Base-by-base conservation (phyloP, 2,797 vertebrate species). In the Lacerta agilis region DNA sequence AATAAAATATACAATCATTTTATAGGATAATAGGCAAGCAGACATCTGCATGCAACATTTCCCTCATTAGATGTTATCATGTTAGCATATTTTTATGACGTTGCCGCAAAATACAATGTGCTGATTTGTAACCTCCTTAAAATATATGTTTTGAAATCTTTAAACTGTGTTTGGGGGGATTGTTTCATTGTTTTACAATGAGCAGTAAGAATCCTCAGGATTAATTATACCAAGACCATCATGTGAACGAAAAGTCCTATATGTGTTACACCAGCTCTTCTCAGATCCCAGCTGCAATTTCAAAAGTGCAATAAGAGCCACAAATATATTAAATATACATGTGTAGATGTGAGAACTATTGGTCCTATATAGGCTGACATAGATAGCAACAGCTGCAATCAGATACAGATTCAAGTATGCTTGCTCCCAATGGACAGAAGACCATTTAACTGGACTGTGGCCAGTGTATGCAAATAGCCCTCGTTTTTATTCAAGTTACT, bases 1-100 rank as follows among this genome's bases (percentile, higher is more conserved):
- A 96, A 96, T 94, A 95, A 95, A 95, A 91, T 90, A 94, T 76
- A 90, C 18, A 90, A 85, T 93, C 87, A 94, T 95, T 96, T 96
- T 93, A 93, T 89, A 64, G 79, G 66, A 94, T 96, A 96, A 95
- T 82, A 95, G 87, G 89, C 90, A 96, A 95, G 92, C 76, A 95
- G 90, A 96, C 89, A 94, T 95, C 91, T 95, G 82, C 92, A 93
- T 82, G 91, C 89, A 96, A 95, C 82, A 89, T 95, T 96, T 96
- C 91, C 86, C 92, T 94, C 87, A 94, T 96, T 95, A 95, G 92
- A 94, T 93, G 87, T 88, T 91, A 92, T 91, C 92, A 92, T 87
- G 72, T 91, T 96, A 94, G 77, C 92, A 89, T 94, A 93, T 94
- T 96, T 96, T 94, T 94, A 90, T 95, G 67, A 93, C 79, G 94